Base-by-base conservation (phyloP, 1,140 invertebrate species). In the Atopsyche davidsoni region DNA sequence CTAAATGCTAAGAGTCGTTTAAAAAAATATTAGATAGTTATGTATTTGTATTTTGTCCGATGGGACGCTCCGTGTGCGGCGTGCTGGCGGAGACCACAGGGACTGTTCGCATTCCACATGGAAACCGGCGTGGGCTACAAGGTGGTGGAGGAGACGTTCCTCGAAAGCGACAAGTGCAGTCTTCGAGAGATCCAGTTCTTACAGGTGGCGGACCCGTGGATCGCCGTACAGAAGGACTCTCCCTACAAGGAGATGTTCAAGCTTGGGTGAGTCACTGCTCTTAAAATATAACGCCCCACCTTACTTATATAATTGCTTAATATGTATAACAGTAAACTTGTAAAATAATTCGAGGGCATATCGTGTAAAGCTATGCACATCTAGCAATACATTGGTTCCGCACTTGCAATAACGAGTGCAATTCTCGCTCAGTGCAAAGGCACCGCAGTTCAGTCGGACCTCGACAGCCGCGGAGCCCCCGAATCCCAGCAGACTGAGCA, bases 141-240 rank as follows among this genome's bases (percentile, higher is more conserved):
- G 62, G 38, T 79, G 0, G 73, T 83, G 21, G 69, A 76, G 38
- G 73, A 78, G 61, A 79, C 75, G 40, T 83, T 78, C 58, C 59
- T 66, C 2, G 81, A 83, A 61, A 73, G 76, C 22, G 80, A 83
- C 58, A 84, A 83, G 63, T 84, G 80, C 61, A 79, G 75, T 9
- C 64, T 84, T 6, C 69, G 76, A 50, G 78, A 81, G 61, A 79
- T 83, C 25, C 63, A 75, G 51, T 79, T 71, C 49, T 48, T 81
- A 2, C 72, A 78, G 44, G 64, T 75, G 0, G 61, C 66, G 2
- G 68, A 76, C 62, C 76, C 79, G 0, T 75, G 73, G 62, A 54
- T 79, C 9, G 68, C 72, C 1, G 69, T 79, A 31, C 69, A 72
- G 28, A 76, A 75, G 51, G 70, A 77, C 47, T 79, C 79, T 3